These are phyloP conservation scores for Gephyroberyx darwinii DNA, from an alignment of 2,797 vertebrate species.

Conservation along the genomic window DNA sequence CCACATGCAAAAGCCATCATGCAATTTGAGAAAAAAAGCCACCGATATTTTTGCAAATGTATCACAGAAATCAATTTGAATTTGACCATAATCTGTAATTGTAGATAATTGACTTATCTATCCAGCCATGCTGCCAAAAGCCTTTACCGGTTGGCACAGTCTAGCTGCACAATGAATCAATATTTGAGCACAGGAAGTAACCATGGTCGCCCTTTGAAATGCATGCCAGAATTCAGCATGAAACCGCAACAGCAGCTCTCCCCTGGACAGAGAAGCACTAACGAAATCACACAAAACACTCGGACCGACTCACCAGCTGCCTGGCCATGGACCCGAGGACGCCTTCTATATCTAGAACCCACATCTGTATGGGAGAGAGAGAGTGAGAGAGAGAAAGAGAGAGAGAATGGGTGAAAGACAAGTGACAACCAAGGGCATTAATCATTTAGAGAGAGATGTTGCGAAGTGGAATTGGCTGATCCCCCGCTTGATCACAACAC, in stretches of 20 bases:
- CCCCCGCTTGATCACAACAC: conserved; percentile 47
- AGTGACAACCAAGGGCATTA: conserved; percentile 46
- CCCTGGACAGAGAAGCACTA: no score
- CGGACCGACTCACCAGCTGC: conserved; percentile 60
- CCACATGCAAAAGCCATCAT: background rate
- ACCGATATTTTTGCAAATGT: background rate
- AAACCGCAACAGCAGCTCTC: conserved; percentile 11
- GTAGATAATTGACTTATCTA: background rate
- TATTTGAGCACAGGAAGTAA: background rate
- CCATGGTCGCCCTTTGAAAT: conserved; percentile 1
- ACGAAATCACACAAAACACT: background rate
- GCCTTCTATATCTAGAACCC: conserved; percentile 62
- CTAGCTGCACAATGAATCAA: background rate
- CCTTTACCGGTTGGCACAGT: background rate
- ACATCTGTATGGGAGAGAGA: conserved; percentile 50
- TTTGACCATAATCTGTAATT: background rate
- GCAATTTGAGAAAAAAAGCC: background rate
- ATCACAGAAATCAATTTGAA: background rate
- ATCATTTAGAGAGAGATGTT: conserved; percentile 56
- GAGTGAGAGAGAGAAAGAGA: conserved; percentile 13
- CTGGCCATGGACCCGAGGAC: conserved; percentile 61
- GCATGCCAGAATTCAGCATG: conserved; percentile 6
- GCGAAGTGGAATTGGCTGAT: conserved; percentile 37
- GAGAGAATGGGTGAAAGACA: conserved; percentile 1
- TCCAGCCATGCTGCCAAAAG: background rate